A percentile compares a stretch with the other conserved stretches of the same genome.
Conservation (phyloP, 30 jellyfish, hydroid and myxozoan genomes). For the Aurelia aurita region DNA sequence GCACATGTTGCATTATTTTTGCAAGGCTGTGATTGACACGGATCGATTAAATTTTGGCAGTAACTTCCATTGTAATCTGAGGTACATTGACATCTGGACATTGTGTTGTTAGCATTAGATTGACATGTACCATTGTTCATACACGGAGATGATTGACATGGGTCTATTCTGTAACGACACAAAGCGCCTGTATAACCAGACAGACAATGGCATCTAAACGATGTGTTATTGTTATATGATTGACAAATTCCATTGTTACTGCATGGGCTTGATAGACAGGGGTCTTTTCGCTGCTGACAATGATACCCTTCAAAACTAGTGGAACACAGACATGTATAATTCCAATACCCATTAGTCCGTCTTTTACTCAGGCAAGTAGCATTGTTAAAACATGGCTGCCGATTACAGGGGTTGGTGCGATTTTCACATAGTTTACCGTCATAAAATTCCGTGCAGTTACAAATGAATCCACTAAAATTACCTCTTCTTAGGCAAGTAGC, state of each 20-base stretch:
- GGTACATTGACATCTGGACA: neutral
- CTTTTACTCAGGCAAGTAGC: slow-evolving; percentile 49
- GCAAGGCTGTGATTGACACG: slow-evolving; percentile 22
- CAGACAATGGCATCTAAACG: slow-evolving; percentile 8
- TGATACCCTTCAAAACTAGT: slow-evolving; percentile 19
- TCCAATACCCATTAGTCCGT: slow-evolving; percentile 22
- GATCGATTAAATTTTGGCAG: neutral
- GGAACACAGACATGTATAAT: slow-evolving; percentile 27
- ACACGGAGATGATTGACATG: slow-evolving; percentile 27
- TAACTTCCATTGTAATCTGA: neutral
- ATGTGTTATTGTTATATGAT: slow-evolving; percentile 17
- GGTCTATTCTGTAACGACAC: slow-evolving; percentile 2
- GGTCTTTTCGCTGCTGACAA: slow-evolving; percentile 20
- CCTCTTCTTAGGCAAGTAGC: slow-evolving; percentile 34
- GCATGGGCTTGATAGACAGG: slow-evolving; percentile 54
- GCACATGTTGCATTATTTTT: slow-evolving; percentile 34
- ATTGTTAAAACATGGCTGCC: slow-evolving; percentile 39
- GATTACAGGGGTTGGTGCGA: slow-evolving; percentile 26
- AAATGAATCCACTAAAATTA: slow-evolving; percentile 1
- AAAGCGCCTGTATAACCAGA: slow-evolving; percentile 11
- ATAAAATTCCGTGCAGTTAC: slow-evolving; percentile 27
- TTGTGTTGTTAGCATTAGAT: slow-evolving; percentile 2
- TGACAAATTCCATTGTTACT: slow-evolving; percentile 63
- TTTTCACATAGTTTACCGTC: slow-evolving; percentile 50
- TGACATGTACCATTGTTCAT: slow-evolving; percentile 48